These are phyloP conservation scores for Motacilla tschutschensis DNA, from an alignment of 2,113 vertebrate genomes.

Conservation along the genomic window DNA sequence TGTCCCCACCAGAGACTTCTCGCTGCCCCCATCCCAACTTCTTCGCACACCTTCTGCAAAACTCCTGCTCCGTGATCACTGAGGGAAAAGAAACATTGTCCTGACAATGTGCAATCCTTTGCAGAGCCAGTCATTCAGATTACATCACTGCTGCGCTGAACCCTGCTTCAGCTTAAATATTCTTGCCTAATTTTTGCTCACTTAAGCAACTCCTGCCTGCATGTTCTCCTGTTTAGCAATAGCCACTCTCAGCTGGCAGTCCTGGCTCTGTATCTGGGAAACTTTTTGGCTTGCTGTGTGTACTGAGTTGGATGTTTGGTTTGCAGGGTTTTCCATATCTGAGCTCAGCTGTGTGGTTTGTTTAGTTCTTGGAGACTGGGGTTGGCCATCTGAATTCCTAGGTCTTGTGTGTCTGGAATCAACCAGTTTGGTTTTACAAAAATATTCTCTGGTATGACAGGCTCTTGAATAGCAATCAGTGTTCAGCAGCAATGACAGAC, in stretches of 20 bases:
- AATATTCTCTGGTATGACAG: conserved; percentile 41
- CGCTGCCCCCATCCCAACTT: background rate
- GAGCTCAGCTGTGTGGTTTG: conserved; percentile 68
- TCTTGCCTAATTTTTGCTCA: background rate
- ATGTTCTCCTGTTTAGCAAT: background rate
- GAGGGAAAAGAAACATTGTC: background rate
- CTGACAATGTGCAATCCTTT: background rate
- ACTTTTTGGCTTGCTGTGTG: conserved; percentile 8
- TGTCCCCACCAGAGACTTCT: background rate
- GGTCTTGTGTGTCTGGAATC: conserved; percentile 56
- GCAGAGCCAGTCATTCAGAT: background rate
- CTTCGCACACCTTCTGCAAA: background rate
- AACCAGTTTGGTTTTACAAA: conserved; percentile 59
- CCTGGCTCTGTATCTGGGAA: conserved; percentile 6
- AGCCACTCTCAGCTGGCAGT: conserved; percentile 1
- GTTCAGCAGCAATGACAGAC: conserved; percentile 57
- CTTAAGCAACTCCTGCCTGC: background rate
- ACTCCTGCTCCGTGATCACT: background rate
- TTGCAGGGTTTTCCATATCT: conserved; percentile 61
- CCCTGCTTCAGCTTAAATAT: background rate
- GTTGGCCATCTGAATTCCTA: conserved; percentile 65
- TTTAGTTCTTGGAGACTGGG: conserved; percentile 64
- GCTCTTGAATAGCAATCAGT: conserved; percentile 58
- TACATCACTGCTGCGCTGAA: background rate
- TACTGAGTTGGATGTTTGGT: conserved; percentile 24